Evolutionary conservation across 2,888 invertebrate genomes (phyloP), one percentile per base, ranked within the genome.

Genomic region (Pammene aurita): DNA sequence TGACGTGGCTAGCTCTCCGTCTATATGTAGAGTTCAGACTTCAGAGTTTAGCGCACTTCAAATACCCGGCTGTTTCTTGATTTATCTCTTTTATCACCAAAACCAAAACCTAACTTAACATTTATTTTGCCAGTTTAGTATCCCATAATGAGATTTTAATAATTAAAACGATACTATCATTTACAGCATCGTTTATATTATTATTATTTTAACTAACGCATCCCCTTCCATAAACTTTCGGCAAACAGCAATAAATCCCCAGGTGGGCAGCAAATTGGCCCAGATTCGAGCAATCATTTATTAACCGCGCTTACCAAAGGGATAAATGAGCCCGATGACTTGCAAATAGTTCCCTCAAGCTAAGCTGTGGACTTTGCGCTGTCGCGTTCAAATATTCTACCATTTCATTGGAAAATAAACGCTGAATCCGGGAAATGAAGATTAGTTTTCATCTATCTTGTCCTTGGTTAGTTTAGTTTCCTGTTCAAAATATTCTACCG

Each of bases 251-350:
- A 54, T 54, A 54, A 54, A 54, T 54, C 54, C n/a, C 16, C 56
- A 57, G 56, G 56, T 65, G 63, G 44, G 50, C 44, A 38, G 55
- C 56, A 48, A 65, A 65, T 65, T 57, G 57, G 44, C 56, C 56
- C 38, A 57, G 46, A 38, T 56, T 48, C 56, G 18, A 16, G 57
- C 34, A 57, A 65, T 65, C 65, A 65, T 65, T 65, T 65, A 65
- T 65, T 57, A 65, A 57, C 48, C 63, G 14, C 54, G 48, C 38
- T 56, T 18, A 35, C 65, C 13, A 62, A 62, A n/a, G 66, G 66
- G 57, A 66, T 60, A 65, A 69, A 69, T 69, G 42, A 64, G 50
- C 26, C 38, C 58, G 64, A 65, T 64, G 71, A 67, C 58, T 63
- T 62, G 64, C 60, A 52, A 64, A 71, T 18, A 54, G 54, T 54